Conservation (phyloP, 2,113 vertebrate genomes). For the Tauraco erythrolophus region DNA sequence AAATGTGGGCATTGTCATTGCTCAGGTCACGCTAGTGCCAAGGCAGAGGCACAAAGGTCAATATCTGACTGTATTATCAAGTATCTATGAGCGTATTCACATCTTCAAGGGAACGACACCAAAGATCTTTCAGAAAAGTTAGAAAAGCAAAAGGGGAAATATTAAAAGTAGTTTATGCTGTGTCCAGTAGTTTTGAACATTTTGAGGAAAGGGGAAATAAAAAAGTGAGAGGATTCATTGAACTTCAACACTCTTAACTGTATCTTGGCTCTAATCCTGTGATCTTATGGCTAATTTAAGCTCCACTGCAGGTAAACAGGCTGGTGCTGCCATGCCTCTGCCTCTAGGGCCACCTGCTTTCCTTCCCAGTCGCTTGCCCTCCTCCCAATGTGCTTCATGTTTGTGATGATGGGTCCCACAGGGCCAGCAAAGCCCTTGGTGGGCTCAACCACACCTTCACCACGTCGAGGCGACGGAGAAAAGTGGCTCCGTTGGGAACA, state of each 20-base stretch:
- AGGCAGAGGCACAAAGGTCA: not conserved
- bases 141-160: not conserved
- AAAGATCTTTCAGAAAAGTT: not conserved
- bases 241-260: not conserved
- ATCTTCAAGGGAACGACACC: not conserved
- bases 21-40: not conserved
- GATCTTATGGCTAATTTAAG: not conserved
- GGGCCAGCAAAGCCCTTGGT: fast-evolving
- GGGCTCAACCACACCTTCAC: not conserved
- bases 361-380: not conserved
- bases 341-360: not conserved
- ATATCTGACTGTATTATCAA: not conserved
- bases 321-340: not conserved
- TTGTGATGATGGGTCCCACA: not conserved
- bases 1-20: not conserved
- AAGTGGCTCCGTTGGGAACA: not conserved
- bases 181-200: not conserved
- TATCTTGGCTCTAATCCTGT: not conserved
- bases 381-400: fast-evolving
- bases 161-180: not conserved
- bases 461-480: fast-evolving
- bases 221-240: not conserved
- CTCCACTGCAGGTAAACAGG: not conserved
- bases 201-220: not conserved
- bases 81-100: not conserved